Conservation (phyloP, 2,797 vertebrate genomes). For the Microchirus variegatus region DNA sequence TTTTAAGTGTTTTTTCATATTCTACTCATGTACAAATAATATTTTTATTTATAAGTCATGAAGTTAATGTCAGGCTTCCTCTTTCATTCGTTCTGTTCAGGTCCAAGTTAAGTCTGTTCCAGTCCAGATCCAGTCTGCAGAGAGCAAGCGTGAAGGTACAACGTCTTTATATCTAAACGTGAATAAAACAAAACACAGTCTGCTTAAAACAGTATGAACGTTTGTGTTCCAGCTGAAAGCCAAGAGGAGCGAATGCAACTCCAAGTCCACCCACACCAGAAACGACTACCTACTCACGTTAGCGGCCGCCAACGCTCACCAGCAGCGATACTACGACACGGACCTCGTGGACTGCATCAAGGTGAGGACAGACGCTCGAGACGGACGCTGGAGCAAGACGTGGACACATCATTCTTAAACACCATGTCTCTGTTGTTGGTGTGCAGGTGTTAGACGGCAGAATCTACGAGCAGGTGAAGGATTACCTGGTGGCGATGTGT, state of each 20-base stretch:
- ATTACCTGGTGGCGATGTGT: constrained; percentile 94
- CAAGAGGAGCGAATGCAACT: constrained; percentile 92
- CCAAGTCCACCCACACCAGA: constrained; percentile 91
- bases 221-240: constrained; percentile 89
- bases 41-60: too few relatives aligned
- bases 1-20: too few relatives aligned
- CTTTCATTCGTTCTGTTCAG: constrained; percentile 64
- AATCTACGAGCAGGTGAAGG: constrained; percentile 92
- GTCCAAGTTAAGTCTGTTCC: constrained; percentile 97
- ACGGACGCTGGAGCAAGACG: rapidly evolving
- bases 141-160: constrained; percentile 96
- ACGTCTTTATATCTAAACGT: neutral
- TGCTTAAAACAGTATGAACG: neutral
- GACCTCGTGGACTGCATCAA: constrained; percentile 94
- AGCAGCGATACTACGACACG: constrained; percentile 92
- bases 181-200: neutral
- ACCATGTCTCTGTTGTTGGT: neutral
- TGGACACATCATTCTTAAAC: rapidly evolving
- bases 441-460: constrained; percentile 90
- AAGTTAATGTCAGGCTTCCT: neutral
- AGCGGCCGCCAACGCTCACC: constrained; percentile 94
- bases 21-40: neutral
- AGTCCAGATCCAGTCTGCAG: constrained; percentile 97
- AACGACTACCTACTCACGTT: constrained; percentile 96
- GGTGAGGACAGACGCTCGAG: constrained; percentile 68